These are phyloP conservation scores for Thamnaconus septentrionalis DNA, from an alignment of 2,113 vertebrate genomes.

Conservation along the genomic window DNA sequence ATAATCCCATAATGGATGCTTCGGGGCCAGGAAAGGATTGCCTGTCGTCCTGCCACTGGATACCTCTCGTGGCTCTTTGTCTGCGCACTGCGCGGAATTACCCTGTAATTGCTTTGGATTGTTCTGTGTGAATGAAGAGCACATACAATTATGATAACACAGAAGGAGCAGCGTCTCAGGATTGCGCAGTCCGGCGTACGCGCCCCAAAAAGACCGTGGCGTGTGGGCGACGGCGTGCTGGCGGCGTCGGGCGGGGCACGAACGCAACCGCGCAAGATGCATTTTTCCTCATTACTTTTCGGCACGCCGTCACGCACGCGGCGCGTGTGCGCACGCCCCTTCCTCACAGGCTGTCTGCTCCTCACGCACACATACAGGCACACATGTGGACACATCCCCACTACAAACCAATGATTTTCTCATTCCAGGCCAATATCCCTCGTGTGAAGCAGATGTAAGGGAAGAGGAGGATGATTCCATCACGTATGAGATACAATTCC, in stretches of 20 bases:
- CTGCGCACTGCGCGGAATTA: constrained; percentile 44
- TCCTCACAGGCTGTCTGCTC: constrained; percentile 1
- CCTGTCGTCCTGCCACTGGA: constrained; percentile 41
- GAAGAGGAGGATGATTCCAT: constrained; percentile 49
- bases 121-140: constrained; percentile 53
- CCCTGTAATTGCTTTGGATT: constrained; percentile 55
- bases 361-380: constrained; percentile 8
- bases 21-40: constrained; percentile 47
- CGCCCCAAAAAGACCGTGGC: background rate
- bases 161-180: constrained; percentile 21
- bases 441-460: constrained; percentile 48
- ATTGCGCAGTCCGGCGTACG: background rate
- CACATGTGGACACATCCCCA: constrained; percentile 4
- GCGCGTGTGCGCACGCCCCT: constrained; percentile 23
- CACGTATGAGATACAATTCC: constrained; percentile 61
- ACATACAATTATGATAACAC: constrained; percentile 51
- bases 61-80: constrained; percentile 55
- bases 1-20: constrained; percentile 69
- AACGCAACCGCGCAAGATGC: background rate
- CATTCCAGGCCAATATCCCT: constrained; percentile 54
- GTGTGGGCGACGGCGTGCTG: constrained; percentile 2
- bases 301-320: constrained; percentile 13
- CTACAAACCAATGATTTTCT: constrained; percentile 46
- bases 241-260: background rate
- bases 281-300: constrained; percentile 16